These are phyloP conservation scores for Cyanoramphus novaezelandiae DNA, from an alignment of 2,113 vertebrate genomes.

Conservation along the genomic window DNA sequence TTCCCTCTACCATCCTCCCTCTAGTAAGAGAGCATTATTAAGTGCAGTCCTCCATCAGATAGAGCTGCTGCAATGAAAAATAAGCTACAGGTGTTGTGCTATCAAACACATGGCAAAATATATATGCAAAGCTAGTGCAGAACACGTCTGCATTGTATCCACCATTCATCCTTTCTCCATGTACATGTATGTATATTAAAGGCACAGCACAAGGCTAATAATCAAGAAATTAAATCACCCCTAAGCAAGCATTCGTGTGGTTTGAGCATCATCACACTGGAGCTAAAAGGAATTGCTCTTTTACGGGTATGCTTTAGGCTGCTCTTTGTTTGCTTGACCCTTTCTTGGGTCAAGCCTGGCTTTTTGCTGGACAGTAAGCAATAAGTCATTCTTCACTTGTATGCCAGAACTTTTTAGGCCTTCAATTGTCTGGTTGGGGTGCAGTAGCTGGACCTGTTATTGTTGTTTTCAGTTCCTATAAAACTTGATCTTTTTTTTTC, in stretches of 20 bases:
- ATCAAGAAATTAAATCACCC: not conserved
- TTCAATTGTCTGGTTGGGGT: not conserved
- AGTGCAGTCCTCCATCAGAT: not conserved
- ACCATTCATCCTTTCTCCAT: not conserved
- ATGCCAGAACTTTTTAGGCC: not conserved
- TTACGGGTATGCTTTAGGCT: not conserved
- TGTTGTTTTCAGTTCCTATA: not conserved
- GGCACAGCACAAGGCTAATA: not conserved
- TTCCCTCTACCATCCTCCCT: not conserved
- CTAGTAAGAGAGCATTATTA: not conserved
- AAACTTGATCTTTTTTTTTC: not conserved
- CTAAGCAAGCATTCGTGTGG: not conserved
- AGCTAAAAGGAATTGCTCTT: not conserved
- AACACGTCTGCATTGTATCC: not conserved
- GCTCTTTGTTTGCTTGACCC: not conserved
- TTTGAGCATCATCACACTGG: not conserved
- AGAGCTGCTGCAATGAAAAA: not conserved
- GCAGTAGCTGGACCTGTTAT: not conserved
- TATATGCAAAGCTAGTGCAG: not conserved
- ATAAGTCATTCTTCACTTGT: not conserved
- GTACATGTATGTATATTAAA: not conserved
- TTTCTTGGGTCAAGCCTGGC: not conserved
- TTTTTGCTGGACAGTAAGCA: not conserved
- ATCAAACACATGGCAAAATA: not conserved
- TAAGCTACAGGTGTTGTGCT: not conserved